phyloP scores from a whole-genome alignment of 2,797 vertebrate species.

The Lates japonicus region DNA sequence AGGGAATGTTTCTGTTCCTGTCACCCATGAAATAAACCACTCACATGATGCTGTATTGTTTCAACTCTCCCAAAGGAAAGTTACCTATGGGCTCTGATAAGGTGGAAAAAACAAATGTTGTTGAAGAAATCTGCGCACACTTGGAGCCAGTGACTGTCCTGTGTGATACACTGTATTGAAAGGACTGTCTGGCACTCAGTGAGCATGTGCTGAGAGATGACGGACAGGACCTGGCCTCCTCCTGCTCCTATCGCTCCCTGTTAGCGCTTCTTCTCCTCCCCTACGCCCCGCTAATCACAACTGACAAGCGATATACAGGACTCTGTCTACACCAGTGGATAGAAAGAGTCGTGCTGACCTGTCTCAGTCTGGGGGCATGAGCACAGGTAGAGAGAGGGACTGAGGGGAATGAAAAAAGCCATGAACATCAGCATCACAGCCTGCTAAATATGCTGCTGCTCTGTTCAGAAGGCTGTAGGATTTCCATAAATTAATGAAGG shows the following conservation, averaged over 20 bases:
- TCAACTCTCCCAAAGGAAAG: slow-evolving; percentile 41
- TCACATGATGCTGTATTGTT: slow-evolving; percentile 59
- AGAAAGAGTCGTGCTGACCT: slow-evolving; percentile 46
- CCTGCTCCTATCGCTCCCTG: slow-evolving; percentile 74
- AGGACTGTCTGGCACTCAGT: slow-evolving; percentile 51
- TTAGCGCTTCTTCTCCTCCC: slow-evolving; percentile 67
- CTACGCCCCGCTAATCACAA: slow-evolving; percentile 65
- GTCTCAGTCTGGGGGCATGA: slow-evolving; percentile 27
- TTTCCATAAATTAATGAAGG: slow-evolving; percentile 33
- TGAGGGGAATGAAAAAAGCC: background rate
- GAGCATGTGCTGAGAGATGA: slow-evolving; percentile 71
- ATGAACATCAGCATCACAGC: background rate
- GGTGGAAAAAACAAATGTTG: slow-evolving; percentile 47
- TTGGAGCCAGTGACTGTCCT: slow-evolving; percentile 51
- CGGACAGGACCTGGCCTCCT: slow-evolving; percentile 74
- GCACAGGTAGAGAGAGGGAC: slow-evolving; percentile 19
- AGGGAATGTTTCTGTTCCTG: slow-evolving; percentile 66
- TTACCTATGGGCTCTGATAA: slow-evolving; percentile 44
- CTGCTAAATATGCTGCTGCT: slow-evolving; percentile 9
- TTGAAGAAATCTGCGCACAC: slow-evolving; percentile 48
- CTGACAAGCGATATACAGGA: slow-evolving; percentile 66
- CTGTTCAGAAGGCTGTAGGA: slow-evolving; percentile 21
- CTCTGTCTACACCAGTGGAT: slow-evolving; percentile 41
- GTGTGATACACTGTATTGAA: slow-evolving; percentile 51
- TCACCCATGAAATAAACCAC: slow-evolving; percentile 57